Evolutionary conservation across 2,888 invertebrate species (phyloP).

Genomic region (Eilema sororculum): DNA sequence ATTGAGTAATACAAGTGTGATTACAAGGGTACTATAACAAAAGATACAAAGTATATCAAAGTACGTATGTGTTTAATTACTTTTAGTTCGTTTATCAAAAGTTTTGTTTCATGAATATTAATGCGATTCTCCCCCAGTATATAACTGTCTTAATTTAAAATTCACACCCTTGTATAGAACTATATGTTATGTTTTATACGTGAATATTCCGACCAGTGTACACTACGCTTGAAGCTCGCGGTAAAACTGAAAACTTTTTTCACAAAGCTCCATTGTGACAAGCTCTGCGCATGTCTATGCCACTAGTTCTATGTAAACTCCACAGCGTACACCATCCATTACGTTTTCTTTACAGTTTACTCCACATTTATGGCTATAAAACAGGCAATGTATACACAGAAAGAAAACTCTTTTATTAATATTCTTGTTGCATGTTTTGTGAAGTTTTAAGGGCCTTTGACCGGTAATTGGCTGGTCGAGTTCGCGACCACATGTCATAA

Average conservation of each 20-base stretch:
- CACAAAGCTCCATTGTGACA: conserved; percentile 51
- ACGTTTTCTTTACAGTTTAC: neutral
- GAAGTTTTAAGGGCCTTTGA: conserved; percentile 44
- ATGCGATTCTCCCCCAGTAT: neutral
- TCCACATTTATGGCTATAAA: neutral
- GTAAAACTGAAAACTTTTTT: conserved; percentile 68
- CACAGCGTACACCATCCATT: conserved; percentile 18
- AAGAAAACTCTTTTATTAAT: conserved; percentile 12
- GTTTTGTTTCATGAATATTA: neutral
- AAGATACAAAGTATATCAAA: neutral
- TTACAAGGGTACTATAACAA: neutral
- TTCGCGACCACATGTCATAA: conserved; percentile 37
- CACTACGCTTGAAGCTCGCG: conserved; percentile 53
- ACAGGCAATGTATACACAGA: conserved; percentile 17
- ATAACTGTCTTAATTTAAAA: neutral
- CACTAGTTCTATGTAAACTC: conserved; percentile 14
- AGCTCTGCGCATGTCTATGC: conserved; percentile 63
- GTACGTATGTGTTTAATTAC: neutral
- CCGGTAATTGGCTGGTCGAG: conserved; percentile 45
- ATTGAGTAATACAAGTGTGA: neutral
- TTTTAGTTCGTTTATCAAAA: neutral
- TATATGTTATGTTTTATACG: neutral
- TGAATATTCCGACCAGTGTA: conserved; percentile 20
- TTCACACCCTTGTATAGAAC: neutral
- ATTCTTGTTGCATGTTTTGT: conserved; percentile 37